Conservation (phyloP, 2,888 invertebrate genomes). For the Drosophila trichaetosa region DNA sequence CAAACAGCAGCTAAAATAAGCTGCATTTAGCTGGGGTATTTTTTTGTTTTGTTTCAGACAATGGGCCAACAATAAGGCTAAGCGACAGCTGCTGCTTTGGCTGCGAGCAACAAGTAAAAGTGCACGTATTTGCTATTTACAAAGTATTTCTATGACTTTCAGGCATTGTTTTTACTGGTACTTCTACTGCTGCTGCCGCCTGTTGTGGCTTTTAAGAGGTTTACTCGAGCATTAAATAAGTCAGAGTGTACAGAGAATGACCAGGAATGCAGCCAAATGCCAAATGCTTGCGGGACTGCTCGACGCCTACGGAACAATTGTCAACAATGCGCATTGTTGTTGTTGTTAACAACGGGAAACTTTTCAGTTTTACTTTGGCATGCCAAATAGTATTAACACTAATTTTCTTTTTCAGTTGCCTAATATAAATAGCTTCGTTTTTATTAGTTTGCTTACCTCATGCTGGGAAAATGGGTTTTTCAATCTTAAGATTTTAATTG, state of each 20-base stretch:
- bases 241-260: constrained; percentile 59
- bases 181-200: constrained; percentile 4
- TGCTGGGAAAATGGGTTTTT: not conserved
- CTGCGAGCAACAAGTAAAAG: constrained; percentile 67
- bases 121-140: constrained; percentile 75
- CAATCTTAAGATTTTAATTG: constrained; percentile 14
- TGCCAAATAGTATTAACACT: constrained; percentile 57
- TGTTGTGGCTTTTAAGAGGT: constrained; percentile 63
- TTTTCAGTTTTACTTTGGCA: constrained; percentile 59
- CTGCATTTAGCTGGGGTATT: constrained; percentile 56
- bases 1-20: constrained; percentile 52
- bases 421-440: constrained; percentile 47
- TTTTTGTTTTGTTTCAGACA: constrained; percentile 29
- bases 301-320: constrained; percentile 62
- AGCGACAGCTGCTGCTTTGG: constrained; percentile 7
- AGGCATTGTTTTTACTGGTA: constrained; percentile 60
- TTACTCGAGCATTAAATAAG: constrained; percentile 80
- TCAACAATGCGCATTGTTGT: constrained; percentile 75
- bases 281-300: constrained; percentile 42
- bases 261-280: constrained; percentile 24
- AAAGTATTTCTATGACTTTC: constrained; percentile 71
- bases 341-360: constrained; percentile 70
- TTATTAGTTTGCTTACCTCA: constrained; percentile 9
- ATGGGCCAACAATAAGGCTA: constrained; percentile 35
- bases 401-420: constrained; percentile 55